A percentile compares a stretch with the other conserved stretches of the same genome.
Conservation (phyloP, 2,888 invertebrate genomes). For the Mesoligia furuncula region DNA sequence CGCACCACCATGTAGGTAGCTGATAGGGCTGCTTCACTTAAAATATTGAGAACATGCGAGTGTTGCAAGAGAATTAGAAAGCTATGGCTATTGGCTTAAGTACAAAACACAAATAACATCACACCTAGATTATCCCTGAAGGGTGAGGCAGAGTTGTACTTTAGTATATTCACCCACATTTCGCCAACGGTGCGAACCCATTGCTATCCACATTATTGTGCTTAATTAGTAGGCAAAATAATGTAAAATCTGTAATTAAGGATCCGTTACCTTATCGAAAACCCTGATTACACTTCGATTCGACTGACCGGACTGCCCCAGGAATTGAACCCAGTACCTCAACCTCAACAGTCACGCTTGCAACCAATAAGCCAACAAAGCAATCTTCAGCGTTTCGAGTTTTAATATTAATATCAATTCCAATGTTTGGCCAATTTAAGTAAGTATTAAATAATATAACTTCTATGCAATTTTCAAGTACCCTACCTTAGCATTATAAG, state of each 20-base stretch:
- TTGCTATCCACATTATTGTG: too few species aligned
- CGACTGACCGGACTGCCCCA: neutral
- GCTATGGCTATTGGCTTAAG: neutral
- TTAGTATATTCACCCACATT: too few species aligned
- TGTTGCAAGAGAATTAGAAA: neutral
- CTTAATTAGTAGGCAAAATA: neutral
- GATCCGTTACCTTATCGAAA: neutral
- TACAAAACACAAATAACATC: neutral
- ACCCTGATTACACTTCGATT: neutral
- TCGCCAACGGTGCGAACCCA: too few species aligned
- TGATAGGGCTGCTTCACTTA: constrained; percentile 39
- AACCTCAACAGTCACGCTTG: neutral
- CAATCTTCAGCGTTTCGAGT: neutral
- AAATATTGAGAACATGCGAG: neutral
- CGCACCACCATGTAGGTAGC: constrained; percentile 47
- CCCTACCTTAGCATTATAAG: neutral
- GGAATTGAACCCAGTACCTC: neutral
- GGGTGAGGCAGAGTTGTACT: neutral
- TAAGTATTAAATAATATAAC: too few species aligned
- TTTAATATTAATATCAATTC: too few species aligned
- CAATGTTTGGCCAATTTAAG: too few species aligned
- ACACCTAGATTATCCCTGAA: neutral
- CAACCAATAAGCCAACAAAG: neutral
- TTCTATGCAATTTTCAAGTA: neutral
- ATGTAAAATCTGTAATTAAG: too few species aligned